These are phyloP conservation scores for Trichonephila clavata DNA, from an alignment of 1,140 invertebrate species.

Conservation along the genomic window DNA sequence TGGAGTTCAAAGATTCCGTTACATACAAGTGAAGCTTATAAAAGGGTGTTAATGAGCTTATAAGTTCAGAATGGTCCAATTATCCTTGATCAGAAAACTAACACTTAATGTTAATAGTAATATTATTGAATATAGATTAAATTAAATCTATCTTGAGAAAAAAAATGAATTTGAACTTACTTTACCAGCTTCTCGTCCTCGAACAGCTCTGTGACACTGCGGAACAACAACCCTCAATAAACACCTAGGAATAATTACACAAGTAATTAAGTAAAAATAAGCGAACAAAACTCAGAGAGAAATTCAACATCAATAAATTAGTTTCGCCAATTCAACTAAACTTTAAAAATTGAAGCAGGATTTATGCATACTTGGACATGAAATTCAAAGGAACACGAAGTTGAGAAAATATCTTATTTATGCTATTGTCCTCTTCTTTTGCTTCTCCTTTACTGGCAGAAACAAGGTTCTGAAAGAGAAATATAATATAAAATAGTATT, in stretches of 20 bases:
- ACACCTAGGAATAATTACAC: constrained; percentile 79
- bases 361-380: not conserved
- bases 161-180: constrained; percentile 75
- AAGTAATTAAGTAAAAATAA: not conserved
- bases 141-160: too few species aligned
- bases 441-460: not conserved
- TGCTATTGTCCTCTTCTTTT: not conserved
- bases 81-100: too few species aligned
- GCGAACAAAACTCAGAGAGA: not conserved
- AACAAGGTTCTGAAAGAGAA: not conserved
- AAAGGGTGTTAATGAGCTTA: too few species aligned
- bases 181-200: constrained; percentile 86
- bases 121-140: too few species aligned
- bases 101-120: too few species aligned
- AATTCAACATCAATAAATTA: not conserved
- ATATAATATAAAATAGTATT: not conserved
- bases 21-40: too few species aligned
- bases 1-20: too few species aligned
- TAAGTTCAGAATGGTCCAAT: too few species aligned
- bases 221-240: constrained; percentile 84
- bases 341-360: not conserved
- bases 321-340: too few species aligned
- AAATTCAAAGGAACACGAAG: not conserved
- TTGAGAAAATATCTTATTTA: not conserved
- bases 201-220: constrained; percentile 84